Base-by-base conservation (phyloP, 92 coral and sea anemone genomes). In the Chrysogorgia sp. region DNA sequence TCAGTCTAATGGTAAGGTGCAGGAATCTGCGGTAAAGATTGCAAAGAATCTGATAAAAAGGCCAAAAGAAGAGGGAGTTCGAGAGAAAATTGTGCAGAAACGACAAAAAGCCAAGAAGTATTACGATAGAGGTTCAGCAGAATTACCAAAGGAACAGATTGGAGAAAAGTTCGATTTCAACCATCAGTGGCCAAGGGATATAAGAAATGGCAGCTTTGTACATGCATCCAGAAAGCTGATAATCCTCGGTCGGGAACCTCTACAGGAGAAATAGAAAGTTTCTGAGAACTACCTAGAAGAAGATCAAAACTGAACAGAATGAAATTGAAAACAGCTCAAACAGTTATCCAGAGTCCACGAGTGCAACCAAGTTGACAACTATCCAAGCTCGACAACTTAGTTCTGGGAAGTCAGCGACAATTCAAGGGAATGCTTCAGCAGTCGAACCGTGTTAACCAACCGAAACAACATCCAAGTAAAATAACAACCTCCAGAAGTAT, bases 61-160 rank as follows among this genome's bases (percentile, higher is more conserved):
- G 20, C 31, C 66, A 15, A 75, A 4, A 33, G 71, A 34, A 20
- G 71, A 64, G 23, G 49, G 23, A 34, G 49, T 64, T 19, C 50
- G 25, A 9, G 64, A 74, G 14, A 74, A 74, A 33, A 19, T 74
- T 52, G 25, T 15, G 56, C 80, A 26, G 64, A 24, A 47, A 7
- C 52, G 67, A 22, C 80, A 53, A 35, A 74, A 74, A 24, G 66
- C 80, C 29, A 74, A 74, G 31, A n/a, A 57, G 34, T 74, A 52
- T 57, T 53, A 74, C 22, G 81, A 75, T 14, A 26, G 81, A 22
- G 65, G 68, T 49, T 53, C 66, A 9, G 48, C 21, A 47, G 34
- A 50, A 14, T 20, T 48, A 29, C 79, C 66, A 23, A 64, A 74
- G 63, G 25, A 45, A 40, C 26, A 50, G 40, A 53, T 57, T 57